Evolutionary conservation across 2,888 invertebrate species (phyloP).

Genomic region (Standfussiana lucernea): DNA sequence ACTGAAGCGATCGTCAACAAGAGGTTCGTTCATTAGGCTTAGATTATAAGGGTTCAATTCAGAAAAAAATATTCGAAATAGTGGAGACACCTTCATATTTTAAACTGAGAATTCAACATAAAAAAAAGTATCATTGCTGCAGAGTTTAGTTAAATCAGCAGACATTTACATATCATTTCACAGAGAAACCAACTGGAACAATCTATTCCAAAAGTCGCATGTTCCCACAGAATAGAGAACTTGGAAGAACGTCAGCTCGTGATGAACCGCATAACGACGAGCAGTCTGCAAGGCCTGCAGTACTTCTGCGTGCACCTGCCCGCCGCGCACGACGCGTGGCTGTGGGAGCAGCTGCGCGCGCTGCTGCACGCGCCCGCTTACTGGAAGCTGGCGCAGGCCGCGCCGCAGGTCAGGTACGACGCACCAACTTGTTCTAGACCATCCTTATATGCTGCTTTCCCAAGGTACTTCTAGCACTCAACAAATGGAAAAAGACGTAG

Average conservation of each 20-base stretch:
- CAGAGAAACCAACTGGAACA: neutral
- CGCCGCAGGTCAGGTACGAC: conserved; percentile 73
- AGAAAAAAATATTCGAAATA: neutral
- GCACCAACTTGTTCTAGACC: neutral
- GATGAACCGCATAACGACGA: conserved; percentile 65
- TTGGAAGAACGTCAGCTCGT: conserved; percentile 73
- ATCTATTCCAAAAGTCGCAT: neutral
- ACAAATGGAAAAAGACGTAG: neutral
- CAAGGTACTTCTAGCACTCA: neutral
- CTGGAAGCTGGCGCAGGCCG: conserved; percentile 93
- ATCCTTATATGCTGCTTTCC: neutral
- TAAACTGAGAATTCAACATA: neutral
- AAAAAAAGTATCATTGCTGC: neutral
- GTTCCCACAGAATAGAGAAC: conserved; percentile 70
- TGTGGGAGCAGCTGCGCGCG: conserved; percentile 86
- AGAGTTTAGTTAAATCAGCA: neutral
- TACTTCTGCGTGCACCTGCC: conserved; percentile 71
- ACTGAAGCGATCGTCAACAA: conserved; percentile 74
- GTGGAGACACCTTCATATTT: neutral
- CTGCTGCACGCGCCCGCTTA: conserved; percentile 92
- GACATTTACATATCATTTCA: neutral
- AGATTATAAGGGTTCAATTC: neutral
- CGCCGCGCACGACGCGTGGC: conserved; percentile 89
- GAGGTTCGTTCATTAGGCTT: conserved; percentile 72
- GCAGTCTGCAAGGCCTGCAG: conserved; percentile 77